Percentiles rank a stretch among this genome's conserved stretches.
Conservation (phyloP, 2,797 vertebrate genomes). For the Dallia pectoralis region DNA sequence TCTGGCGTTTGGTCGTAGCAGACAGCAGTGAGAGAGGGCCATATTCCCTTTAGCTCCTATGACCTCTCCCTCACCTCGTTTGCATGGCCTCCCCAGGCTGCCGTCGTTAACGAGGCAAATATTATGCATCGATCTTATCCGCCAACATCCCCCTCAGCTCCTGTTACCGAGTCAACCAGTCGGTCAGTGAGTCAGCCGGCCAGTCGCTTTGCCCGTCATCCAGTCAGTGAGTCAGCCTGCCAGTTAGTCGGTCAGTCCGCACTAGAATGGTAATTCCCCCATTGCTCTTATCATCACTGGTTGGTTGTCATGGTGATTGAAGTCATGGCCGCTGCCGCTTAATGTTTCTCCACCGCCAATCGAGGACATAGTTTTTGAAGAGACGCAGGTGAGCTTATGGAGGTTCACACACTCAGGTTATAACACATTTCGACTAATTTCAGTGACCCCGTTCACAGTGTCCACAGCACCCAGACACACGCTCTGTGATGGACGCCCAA, state of each 20-base stretch:
- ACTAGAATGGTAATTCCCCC: not conserved
- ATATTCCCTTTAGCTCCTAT: not conserved
- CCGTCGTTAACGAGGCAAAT: slow-evolving; percentile 78
- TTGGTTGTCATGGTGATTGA: slow-evolving; percentile 6
- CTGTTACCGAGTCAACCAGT: slow-evolving; percentile 6
- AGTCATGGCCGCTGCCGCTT: not conserved
- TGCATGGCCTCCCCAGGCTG: slow-evolving; percentile 63
- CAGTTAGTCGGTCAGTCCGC: slow-evolving; percentile 19
- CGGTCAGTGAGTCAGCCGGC: not conserved
- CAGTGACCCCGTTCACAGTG: not conserved
- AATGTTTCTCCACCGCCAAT: not conserved
- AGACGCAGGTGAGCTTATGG: not conserved
- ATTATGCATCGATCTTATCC: slow-evolving; percentile 25
- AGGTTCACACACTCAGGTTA: not conserved
- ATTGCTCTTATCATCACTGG: slow-evolving; percentile 4
- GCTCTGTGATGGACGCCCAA: no score
- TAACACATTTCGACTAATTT: not conserved
- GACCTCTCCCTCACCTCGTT: slow-evolving; percentile 54
- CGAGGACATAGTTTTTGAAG: not conserved
- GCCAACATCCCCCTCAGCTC: slow-evolving; percentile 32
- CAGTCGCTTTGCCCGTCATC: no score
- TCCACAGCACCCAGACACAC: not conserved
- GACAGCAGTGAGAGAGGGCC: not conserved
- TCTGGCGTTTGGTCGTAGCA: not conserved
- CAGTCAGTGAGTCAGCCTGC: not conserved